phyloP scores from a whole-genome alignment of 2,888 invertebrate genomes.

The Rapana venosa region DNA sequence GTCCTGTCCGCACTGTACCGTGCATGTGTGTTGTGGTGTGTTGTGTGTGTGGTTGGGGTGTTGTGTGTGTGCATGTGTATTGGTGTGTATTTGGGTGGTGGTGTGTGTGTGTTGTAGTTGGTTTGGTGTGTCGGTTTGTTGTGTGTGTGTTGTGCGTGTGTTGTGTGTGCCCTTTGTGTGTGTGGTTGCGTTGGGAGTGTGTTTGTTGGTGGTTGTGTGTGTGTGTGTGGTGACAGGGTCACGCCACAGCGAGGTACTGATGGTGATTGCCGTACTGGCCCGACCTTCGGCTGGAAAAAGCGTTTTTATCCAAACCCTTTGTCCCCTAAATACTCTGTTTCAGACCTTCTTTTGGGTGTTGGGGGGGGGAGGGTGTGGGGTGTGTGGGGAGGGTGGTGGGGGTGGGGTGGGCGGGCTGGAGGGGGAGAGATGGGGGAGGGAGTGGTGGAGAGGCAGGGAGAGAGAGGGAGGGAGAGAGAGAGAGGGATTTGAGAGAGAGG shows the following conservation, averaged over 20 bases:
- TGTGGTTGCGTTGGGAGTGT: background rate
- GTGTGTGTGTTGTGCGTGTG: too few relatives aligned
- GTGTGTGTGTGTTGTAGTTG: too few relatives aligned
- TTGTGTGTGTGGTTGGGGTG: too few relatives aligned
- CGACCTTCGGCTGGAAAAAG: background rate
- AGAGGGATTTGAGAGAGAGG: background rate
- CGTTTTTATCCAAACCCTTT: background rate
- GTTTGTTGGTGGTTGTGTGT: background rate
- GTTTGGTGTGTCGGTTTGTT: too few relatives aligned
- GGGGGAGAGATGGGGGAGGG: background rate
- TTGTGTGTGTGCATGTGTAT: too few relatives aligned
- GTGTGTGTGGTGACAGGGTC: background rate
- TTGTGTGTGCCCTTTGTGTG: too few relatives aligned
- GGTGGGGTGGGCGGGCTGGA: background rate
- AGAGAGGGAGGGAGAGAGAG: background rate
- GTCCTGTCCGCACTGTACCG: too few relatives aligned
- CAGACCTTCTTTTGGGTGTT: background rate
- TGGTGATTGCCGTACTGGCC: slow-evolving; percentile 9
- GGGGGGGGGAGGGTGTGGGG: background rate
- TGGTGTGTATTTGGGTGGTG: too few relatives aligned
- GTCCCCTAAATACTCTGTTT: slow-evolving; percentile 3
- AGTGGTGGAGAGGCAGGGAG: background rate
- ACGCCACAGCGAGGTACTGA: background rate
- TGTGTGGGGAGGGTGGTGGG: background rate
- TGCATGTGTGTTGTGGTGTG: too few relatives aligned